phyloP scores from a whole-genome alignment of 2,113 vertebrate species.

The Sylvia atricapilla region DNA sequence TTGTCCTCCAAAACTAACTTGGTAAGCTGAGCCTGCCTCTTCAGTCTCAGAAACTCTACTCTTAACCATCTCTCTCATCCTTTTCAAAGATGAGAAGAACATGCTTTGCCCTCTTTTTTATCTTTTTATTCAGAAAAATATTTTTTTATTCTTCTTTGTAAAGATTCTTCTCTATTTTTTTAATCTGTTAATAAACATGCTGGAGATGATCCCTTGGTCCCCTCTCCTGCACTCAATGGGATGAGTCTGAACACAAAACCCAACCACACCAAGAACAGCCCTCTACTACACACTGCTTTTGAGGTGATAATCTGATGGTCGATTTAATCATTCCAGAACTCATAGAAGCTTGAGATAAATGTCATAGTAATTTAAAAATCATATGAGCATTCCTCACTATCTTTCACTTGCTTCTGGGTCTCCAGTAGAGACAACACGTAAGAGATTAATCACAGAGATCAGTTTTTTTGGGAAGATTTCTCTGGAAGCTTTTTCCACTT shows the following conservation, averaged over 20 bases:
- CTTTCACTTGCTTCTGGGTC: background rate
- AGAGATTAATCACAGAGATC: background rate
- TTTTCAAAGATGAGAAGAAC: background rate
- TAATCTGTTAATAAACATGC: background rate
- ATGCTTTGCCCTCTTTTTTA: background rate
- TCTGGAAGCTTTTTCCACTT: background rate
- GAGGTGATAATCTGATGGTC: background rate
- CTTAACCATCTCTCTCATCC: background rate
- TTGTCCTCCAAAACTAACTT: constrained; percentile 14
- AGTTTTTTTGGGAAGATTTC: background rate
- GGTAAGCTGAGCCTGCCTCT: background rate
- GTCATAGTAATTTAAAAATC: background rate
- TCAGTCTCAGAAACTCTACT: background rate
- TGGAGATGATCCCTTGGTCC: background rate
- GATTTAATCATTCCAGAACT: background rate
- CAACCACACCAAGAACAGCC: background rate
- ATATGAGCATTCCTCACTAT: background rate
- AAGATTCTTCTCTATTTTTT: background rate
- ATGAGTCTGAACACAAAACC: background rate
- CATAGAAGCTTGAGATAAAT: background rate
- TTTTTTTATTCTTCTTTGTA: no score
- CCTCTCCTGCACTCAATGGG: background rate
- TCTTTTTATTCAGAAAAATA: background rate
- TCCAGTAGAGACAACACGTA: background rate
- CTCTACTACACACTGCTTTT: accelerated